Percentiles rank a stretch among this genome's conserved stretches.
Conservation (phyloP, 2,797 vertebrate genomes). For the Hozukius guyotensis region DNA sequence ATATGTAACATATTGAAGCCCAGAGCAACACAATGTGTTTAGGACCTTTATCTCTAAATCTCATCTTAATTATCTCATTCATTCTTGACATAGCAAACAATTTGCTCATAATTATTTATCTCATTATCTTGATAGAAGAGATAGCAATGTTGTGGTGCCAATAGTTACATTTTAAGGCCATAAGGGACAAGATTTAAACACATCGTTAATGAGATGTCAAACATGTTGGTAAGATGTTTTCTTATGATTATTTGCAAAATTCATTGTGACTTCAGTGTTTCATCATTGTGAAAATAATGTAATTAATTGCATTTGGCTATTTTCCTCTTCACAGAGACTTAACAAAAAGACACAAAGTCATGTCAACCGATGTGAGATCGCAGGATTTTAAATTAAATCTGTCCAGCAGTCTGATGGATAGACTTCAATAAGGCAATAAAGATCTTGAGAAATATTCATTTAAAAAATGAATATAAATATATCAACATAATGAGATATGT, state of each 20-base stretch:
- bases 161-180: neutral
- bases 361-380: neutral
- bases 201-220: neutral
- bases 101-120: conserved; percentile 22
- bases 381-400: neutral
- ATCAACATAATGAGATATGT: neutral
- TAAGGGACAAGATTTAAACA: neutral
- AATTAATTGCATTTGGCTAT: neutral
- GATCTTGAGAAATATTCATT: neutral
- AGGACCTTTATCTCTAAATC: neutral
- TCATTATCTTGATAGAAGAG: conserved; percentile 23
- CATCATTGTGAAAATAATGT: neutral
- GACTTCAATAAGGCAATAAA: neutral
- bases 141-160: neutral
- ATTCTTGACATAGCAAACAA: conserved; percentile 1
- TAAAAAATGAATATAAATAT: neutral
- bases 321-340: neutral
- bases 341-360: neutral
- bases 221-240: conserved; percentile 1
- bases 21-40: conserved; percentile 8
- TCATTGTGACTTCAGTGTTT: neutral
- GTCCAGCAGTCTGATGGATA: neutral
- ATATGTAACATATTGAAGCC: neutral
- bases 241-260: neutral
- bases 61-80: conserved; percentile 11